Percentiles rank a stretch among this genome's conserved stretches.
Conservation (phyloP, 2,888 invertebrate genomes). For the Leptinotarsa peninsularis region DNA sequence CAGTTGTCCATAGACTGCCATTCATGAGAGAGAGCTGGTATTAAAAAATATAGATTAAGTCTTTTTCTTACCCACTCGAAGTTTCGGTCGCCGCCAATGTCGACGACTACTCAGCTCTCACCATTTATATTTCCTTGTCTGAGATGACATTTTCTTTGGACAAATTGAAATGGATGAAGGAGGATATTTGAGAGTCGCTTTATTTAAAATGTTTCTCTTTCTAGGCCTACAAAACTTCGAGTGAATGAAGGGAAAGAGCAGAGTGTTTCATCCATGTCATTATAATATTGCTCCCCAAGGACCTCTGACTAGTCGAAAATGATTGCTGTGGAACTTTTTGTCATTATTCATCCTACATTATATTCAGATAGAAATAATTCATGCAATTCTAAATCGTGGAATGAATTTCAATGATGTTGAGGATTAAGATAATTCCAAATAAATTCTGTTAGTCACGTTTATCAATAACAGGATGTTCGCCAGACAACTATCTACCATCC, state of each 20-base stretch:
- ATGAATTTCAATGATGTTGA: too few relatives aligned
- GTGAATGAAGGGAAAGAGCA: not conserved
- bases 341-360: not conserved
- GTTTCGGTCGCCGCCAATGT: not conserved
- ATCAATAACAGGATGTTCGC: too few relatives aligned
- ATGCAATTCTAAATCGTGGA: too few relatives aligned
- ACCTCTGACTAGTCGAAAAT: not conserved
- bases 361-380: not conserved
- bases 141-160: conserved; percentile 16
- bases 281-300: not conserved
- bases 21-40: too few relatives aligned
- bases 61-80: not conserved
- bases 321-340: not conserved
- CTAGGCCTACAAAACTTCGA: not conserved
- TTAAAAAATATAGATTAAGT: not conserved
- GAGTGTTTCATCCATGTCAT: not conserved
- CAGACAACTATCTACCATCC: too few relatives aligned
- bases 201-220: not conserved
- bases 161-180: conserved; percentile 6
- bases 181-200: not conserved
- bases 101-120: not conserved
- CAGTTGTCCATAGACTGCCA: too few relatives aligned
- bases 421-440: fast-evolving
- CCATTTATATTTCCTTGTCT: conserved; percentile 14
- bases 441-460: too few relatives aligned